A percentile compares a stretch with the other conserved stretches of the same genome.
phyloP scores from a whole-genome alignment of 2,113 vertebrate genomes.

The Pterocles burchelli region DNA sequence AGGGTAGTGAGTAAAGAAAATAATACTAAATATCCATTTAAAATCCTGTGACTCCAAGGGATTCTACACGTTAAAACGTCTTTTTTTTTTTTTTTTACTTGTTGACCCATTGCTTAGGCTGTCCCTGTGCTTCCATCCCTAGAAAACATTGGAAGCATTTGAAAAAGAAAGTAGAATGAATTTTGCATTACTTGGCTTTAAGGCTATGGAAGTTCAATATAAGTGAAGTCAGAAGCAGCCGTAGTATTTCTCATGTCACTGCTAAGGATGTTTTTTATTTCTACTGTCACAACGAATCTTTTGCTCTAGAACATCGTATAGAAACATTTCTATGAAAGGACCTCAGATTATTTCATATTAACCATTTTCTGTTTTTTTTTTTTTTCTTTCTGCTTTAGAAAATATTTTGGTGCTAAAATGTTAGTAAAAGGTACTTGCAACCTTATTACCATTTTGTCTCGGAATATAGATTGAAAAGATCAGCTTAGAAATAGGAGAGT shows the following conservation, averaged over 20 bases:
- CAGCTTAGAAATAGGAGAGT: background rate
- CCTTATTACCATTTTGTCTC: background rate
- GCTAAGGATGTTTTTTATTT: background rate
- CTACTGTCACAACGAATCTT: background rate
- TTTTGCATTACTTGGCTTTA: background rate
- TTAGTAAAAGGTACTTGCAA: background rate
- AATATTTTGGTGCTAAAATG: background rate
- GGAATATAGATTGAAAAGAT: background rate
- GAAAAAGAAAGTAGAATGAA: background rate
- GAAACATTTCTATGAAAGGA: background rate
- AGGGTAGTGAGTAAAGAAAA: background rate
- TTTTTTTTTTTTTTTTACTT: background rate
- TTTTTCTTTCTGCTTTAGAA: background rate
- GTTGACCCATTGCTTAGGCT: background rate
- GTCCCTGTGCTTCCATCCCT: background rate
- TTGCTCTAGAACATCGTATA: background rate
- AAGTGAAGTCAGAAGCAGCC: background rate
- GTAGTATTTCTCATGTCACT: background rate
- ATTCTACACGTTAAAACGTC: background rate
- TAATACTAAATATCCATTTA: background rate
- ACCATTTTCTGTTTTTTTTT: background rate
- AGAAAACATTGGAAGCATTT: background rate
- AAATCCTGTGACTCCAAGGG: background rate
- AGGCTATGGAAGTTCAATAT: background rate
- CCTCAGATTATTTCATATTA: background rate